Base-by-base conservation (phyloP, 1,140 invertebrate species). In the Drosophila saltans region DNA sequence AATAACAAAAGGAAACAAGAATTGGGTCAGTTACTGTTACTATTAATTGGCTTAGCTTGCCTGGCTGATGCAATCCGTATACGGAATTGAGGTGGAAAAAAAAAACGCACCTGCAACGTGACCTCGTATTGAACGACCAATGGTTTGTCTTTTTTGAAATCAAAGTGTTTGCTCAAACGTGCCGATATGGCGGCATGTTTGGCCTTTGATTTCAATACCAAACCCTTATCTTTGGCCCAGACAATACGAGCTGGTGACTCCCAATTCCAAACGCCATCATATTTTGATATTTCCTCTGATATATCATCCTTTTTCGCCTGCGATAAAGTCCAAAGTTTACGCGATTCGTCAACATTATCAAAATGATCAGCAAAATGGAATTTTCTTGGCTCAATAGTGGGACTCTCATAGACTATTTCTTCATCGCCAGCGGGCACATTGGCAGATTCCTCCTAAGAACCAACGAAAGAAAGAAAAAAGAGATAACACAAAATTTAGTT, bases 41-140 rank as follows among this genome's bases (percentile, higher is more conserved):
- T 80, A 81, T 86, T 90, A 90, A 90, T 90, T 90, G 85, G 88
- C 88, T 88, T 91, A 83, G 75, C 39, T 21, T 26, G 52, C 21
- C 30, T n/a, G 56, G 66, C 86, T 91, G 80, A 90, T 91, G 83
- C 80, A 91, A 84, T 84, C 68, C 48, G 40, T 41, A 36, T 33
- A 30, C 28, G 2, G 48, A 43, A 6, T 24, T 59, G 10, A 30
- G 28, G 33, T 1, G 3, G 6, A 36, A 2, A 36, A 36, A 1
- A 4, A 30, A 2, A 36, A 36, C 33, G 45, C 76, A 94, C 94
- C 93, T 94, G 94, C 93, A 94, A 93, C 67, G 94, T 94, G 60
- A 98, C 97, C 94, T 98, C 98, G 94, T 98, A 99, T 93, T 99
- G 99, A 8, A 99, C 95, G 83, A 99, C 94, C 28, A 99, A 93